A percentile compares a stretch with the other conserved stretches of the same genome.
Conservation (phyloP, 2,888 invertebrate species). For the Lutraria lutraria region DNA sequence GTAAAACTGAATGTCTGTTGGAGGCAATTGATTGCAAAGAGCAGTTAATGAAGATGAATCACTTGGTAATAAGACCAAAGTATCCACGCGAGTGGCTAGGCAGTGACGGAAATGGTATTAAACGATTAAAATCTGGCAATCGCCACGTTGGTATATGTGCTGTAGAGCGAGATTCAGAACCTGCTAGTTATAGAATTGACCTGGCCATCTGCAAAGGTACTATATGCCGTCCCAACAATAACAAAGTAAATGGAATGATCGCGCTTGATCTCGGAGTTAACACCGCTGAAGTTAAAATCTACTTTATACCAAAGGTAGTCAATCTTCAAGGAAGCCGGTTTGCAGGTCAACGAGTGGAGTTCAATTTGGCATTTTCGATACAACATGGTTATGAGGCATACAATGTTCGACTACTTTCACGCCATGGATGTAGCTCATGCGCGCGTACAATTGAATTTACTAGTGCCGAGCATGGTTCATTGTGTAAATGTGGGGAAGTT, state of each 20-base stretch:
- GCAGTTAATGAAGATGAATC: slow-evolving; percentile 53
- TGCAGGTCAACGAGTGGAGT: slow-evolving; percentile 62
- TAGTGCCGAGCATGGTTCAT: slow-evolving; percentile 29
- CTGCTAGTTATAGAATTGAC: not conserved
- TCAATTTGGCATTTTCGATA: slow-evolving; percentile 56
- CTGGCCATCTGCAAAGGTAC: slow-evolving; percentile 61
- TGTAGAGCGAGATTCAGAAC: slow-evolving; percentile 11
- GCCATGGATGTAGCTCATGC: slow-evolving; percentile 54
- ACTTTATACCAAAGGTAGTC: slow-evolving; percentile 56
- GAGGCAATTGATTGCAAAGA: slow-evolving; percentile 60
- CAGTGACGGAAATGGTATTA: slow-evolving; percentile 46
- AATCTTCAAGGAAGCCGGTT: slow-evolving; percentile 49
- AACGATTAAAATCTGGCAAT: slow-evolving; percentile 48
- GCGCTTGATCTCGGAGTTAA: slow-evolving; percentile 66
- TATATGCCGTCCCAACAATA: slow-evolving; percentile 66
- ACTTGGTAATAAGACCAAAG: slow-evolving; percentile 48
- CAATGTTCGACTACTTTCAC: slow-evolving; percentile 55
- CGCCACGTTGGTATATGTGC: slow-evolving; percentile 27
- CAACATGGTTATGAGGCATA: slow-evolving; percentile 48
- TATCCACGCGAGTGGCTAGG: slow-evolving; percentile 71
- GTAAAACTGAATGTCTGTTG: slow-evolving; percentile 49
- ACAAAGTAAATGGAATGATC: slow-evolving; percentile 56
- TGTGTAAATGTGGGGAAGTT: slow-evolving; percentile 44
- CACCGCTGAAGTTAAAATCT: slow-evolving; percentile 55
- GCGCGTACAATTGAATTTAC: slow-evolving; percentile 52